Evolutionary conservation across 2,113 vertebrate genomes (phyloP).

Genomic region (Dasypus novemcinctus): DNA sequence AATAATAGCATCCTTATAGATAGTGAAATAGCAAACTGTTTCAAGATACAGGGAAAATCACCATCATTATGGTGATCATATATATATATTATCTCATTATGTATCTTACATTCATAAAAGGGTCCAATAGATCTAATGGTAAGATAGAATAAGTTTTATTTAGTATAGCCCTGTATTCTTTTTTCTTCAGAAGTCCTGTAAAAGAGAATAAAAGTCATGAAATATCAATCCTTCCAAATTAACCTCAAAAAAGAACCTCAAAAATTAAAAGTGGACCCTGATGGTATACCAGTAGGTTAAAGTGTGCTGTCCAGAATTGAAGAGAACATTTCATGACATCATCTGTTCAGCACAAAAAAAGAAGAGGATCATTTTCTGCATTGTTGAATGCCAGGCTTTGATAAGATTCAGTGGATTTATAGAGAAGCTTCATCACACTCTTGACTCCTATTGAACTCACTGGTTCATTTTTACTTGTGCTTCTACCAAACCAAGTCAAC

Average conservation of each 20-base stretch:
- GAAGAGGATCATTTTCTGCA: background rate
- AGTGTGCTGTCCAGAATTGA: background rate
- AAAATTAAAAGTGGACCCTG: background rate
- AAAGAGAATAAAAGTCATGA: slow-evolving; percentile 9
- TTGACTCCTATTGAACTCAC: background rate
- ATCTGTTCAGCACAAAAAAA: background rate
- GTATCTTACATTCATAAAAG: slow-evolving; percentile 26
- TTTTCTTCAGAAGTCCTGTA: background rate
- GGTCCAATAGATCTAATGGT: background rate
- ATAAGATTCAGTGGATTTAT: background rate
- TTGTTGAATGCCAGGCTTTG: background rate
- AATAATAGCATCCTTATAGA: background rate
- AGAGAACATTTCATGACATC: background rate
- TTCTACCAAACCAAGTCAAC: background rate
- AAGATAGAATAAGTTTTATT: background rate
- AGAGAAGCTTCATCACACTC: background rate
- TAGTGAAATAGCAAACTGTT: slow-evolving; percentile 29
- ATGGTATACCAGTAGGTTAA: background rate
- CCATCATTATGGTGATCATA: background rate
- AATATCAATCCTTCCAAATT: background rate
- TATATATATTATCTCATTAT: background rate
- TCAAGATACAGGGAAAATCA: slow-evolving; percentile 17
- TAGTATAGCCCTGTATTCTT: background rate
- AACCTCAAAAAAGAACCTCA: background rate
- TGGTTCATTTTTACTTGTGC: background rate